Evolutionary conservation across 2,888 invertebrate genomes (phyloP), one percentile per base, ranked within the genome.

Genomic region (Lamproptera curius): DNA sequence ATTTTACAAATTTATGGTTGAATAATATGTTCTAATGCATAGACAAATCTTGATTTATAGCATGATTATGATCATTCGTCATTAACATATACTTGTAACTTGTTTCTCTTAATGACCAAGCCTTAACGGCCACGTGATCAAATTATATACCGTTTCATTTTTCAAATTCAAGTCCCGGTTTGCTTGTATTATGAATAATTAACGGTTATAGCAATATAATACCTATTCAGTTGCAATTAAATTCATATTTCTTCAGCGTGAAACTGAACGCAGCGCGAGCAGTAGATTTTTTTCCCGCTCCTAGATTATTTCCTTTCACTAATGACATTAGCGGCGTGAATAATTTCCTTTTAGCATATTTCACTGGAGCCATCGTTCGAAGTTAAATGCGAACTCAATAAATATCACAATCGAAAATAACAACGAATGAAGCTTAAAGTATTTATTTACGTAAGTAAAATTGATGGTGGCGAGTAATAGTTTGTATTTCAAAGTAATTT

Each of bases 271-370:
- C 35, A 17, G 34, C 16, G 34, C 17, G 35, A 35, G 35, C 26
- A 26, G 20, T 16, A n/a, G 11, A 31, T 45, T 38, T 44, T 45
- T 39, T 41, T 15, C 15, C 14, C 28, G 2, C 11, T 31, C 10
- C 46, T 40, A 14, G 16, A 35, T 46, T 35, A 46, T 46, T 46
- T 46, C 17, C 35, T 16, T 16, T 17, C 34, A 14, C 40, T 40
- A 40, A 46, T 46, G 46, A 40, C 40, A 40, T 40, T 45, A 39
- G 33, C 31, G 39, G 16, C 35, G 23, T 34, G 15, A 31, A 39
- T 46, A 46, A 39, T 46, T 46, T 46, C 46, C 26, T 40, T 40
- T 17, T 2, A 11, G 31, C 11, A 31, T 31, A 31, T 31, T 31
- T 31, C 31, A 31, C n/a, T 31, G 31, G 31, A 31, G 13, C 13